Conservation (phyloP, 2,888 invertebrate genomes). For the Sesia apiformis region DNA sequence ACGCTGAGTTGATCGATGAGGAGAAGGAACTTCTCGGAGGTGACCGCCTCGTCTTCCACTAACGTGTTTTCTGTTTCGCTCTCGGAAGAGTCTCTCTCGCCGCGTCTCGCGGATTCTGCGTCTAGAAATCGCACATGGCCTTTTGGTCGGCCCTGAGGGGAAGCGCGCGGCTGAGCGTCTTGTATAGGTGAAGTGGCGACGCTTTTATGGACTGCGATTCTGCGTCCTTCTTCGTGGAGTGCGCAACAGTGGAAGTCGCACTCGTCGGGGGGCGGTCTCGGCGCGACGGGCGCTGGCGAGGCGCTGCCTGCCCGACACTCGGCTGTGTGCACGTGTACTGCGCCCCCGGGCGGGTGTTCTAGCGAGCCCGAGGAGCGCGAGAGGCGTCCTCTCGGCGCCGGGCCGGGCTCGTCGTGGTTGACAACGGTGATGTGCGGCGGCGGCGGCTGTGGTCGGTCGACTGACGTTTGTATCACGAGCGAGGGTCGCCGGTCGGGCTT, state of each 20-base stretch:
- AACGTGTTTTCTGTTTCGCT: constrained; percentile 95
- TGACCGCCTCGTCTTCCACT: constrained; percentile 91
- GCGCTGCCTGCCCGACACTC: constrained; percentile 83
- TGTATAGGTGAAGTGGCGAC: constrained; percentile 95
- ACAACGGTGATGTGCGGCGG: constrained; percentile 94
- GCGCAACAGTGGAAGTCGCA: constrained; percentile 98
- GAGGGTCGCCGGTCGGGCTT: constrained; percentile 78
- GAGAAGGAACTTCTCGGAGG: constrained; percentile 93
- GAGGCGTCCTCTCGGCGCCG: constrained; percentile 76
- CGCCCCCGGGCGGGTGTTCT: constrained; percentile 68
- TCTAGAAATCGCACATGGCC: constrained; percentile 91
- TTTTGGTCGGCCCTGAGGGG: constrained; percentile 80
- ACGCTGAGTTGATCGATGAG: constrained; percentile 94
- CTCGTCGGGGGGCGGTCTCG: constrained; percentile 80
- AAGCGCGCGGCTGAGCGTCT: constrained; percentile 80
- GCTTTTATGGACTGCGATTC: constrained; percentile 93
- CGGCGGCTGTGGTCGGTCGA: constrained; percentile 80
- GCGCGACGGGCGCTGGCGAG: constrained; percentile 77
- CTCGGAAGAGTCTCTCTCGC: constrained; percentile 91
- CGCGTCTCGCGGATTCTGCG: constrained; percentile 76
- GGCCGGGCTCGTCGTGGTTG: constrained; percentile 92
- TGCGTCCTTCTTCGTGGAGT: constrained; percentile 92
- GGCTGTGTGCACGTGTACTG: constrained; percentile 87
- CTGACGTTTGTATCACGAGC: constrained; percentile 83
- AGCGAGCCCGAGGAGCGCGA: constrained; percentile 79